Percentiles rank a stretch among this genome's conserved stretches.
These are phyloP conservation scores for Piscicola geometra DNA, from an alignment of 2,888 invertebrate species.

Conservation along the genomic window DNA sequence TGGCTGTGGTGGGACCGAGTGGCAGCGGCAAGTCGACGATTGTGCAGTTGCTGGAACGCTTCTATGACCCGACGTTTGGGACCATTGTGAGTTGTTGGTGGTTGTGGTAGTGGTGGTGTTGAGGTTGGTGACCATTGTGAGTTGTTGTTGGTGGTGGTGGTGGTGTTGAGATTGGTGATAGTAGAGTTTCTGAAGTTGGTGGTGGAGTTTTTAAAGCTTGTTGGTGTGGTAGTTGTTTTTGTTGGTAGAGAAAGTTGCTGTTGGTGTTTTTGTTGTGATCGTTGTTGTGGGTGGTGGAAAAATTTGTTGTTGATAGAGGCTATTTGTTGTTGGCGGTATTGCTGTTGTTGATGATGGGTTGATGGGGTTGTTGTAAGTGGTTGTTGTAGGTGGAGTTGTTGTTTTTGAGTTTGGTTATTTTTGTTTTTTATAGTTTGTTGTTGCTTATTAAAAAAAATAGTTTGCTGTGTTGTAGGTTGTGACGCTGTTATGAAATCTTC, in stretches of 20 bases:
- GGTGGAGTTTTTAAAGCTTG: neutral
- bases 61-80: constrained; percentile 43
- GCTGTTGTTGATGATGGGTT: too few species aligned
- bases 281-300: constrained; percentile 56
- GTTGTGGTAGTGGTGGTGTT: too few species aligned
- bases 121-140: too few species aligned
- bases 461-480: neutral
- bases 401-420: too few species aligned
- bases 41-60: constrained; percentile 43
- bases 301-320: neutral
- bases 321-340: neutral
- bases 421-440: neutral
- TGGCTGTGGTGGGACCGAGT: constrained; percentile 44
- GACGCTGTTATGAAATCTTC: neutral
- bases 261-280: neutral
- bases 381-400: too few species aligned
- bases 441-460: neutral
- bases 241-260: too few species aligned
- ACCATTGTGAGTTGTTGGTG: constrained; percentile 41
- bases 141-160: too few species aligned
- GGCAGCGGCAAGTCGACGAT: constrained; percentile 44
- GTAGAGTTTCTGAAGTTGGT: neutral
- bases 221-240: neutral
- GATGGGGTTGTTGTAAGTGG: too few species aligned
- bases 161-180: neutral